These are phyloP conservation scores for Lichenostomus cassidix DNA, from an alignment of 2,113 vertebrate species.

Conservation along the genomic window DNA sequence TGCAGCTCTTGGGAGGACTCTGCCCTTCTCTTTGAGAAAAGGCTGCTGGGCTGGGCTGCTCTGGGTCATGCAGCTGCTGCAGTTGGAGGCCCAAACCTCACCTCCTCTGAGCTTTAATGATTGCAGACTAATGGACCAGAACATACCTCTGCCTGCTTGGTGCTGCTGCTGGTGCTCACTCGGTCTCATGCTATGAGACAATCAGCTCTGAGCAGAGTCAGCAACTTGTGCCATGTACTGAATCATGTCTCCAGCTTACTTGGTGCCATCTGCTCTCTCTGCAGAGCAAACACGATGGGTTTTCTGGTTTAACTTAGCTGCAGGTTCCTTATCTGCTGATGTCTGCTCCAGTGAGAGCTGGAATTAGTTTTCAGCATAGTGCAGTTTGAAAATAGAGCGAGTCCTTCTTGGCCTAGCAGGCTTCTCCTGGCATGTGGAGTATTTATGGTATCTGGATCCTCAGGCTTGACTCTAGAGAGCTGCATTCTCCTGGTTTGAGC, in stretches of 20 bases:
- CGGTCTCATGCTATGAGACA: not conserved
- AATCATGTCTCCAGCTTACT: not conserved
- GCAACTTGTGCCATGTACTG: not conserved
- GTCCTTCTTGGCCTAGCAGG: not conserved
- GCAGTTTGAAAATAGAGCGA: slow-evolving; percentile 3
- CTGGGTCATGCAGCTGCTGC: not conserved
- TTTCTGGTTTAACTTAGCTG: not conserved
- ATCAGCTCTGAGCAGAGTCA: not conserved
- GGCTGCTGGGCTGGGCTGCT: not conserved
- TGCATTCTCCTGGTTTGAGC: not conserved
- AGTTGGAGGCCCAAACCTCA: not conserved
- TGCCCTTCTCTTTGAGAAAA: not conserved
- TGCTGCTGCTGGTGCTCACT: not conserved
- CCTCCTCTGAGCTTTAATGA: not conserved
- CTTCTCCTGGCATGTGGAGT: not conserved
- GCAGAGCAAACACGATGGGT: not conserved
- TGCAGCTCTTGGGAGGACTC: not conserved
- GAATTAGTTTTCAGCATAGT: not conserved
- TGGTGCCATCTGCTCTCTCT: not conserved
- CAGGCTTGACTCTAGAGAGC: not conserved
- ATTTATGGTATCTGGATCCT: slow-evolving; percentile 13
- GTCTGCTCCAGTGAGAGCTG: not conserved
- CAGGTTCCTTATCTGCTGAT: not conserved
- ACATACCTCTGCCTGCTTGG: not conserved
- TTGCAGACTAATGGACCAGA: not conserved